Conservation (phyloP, 2,113 vertebrate genomes). For the Pungitius pungitius region DNA sequence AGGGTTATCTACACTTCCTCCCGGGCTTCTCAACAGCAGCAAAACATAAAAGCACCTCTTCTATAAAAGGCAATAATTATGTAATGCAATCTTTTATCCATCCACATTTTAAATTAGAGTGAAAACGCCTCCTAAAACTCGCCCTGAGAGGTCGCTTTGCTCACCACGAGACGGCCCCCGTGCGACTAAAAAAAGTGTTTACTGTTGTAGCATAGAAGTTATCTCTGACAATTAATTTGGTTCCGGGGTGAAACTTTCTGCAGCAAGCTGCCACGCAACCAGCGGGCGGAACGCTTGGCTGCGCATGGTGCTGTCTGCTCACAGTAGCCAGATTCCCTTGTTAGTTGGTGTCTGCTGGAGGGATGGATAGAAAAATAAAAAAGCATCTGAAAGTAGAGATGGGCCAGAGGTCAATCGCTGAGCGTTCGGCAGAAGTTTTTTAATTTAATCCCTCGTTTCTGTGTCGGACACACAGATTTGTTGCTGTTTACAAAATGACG, state of each 20-base stretch:
- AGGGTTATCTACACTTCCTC: constrained; percentile 15
- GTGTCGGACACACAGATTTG: constrained; percentile 42
- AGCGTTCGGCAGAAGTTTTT: constrained; percentile 43
- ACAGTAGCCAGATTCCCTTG: constrained; percentile 50
- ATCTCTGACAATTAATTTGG: constrained; percentile 55
- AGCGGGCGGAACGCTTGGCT: constrained; percentile 41
- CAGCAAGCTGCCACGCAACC: constrained; percentile 26
- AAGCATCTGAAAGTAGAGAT: constrained; percentile 27
- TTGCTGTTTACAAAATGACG: constrained; percentile 59
- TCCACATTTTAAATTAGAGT: constrained; percentile 28
- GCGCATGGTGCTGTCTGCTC: constrained; percentile 34
- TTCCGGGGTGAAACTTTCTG: constrained; percentile 45
- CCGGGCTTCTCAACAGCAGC: constrained; percentile 20
- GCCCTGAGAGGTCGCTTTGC: constrained; percentile 9
- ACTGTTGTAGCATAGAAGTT: constrained; percentile 56
- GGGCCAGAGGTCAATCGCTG: constrained; percentile 51
- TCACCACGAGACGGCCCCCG: constrained; percentile 6
- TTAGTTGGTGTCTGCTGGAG: constrained; percentile 62
- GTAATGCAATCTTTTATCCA: constrained; percentile 30
- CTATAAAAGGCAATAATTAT: constrained; percentile 30
- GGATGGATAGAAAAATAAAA: neutral
- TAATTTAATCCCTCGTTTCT: constrained; percentile 47
- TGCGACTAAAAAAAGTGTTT: constrained; percentile 32
- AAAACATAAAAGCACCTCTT: constrained; percentile 28
- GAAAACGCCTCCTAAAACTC: constrained; percentile 9